phyloP scores from a whole-genome alignment of 2,113 vertebrate genomes.

The Rhinolophus sinicus region DNA sequence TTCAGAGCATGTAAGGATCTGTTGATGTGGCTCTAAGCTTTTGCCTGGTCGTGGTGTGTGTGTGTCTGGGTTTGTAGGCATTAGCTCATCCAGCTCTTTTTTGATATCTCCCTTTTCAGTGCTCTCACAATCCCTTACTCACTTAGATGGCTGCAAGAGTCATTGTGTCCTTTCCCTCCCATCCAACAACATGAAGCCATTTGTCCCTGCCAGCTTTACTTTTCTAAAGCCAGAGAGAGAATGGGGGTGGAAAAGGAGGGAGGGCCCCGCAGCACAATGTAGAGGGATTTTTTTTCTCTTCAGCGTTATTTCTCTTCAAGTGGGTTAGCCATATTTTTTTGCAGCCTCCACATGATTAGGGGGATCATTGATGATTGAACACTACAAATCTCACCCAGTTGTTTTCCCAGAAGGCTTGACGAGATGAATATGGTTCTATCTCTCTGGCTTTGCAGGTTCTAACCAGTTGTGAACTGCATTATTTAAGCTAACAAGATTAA shows the following conservation, averaged over 20 bases:
- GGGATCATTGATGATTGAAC: background rate
- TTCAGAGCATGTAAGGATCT: slow-evolving; percentile 93
- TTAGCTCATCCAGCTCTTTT: slow-evolving; percentile 43
- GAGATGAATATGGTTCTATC: background rate
- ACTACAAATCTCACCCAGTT: background rate
- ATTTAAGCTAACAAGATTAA: slow-evolving; percentile 43
- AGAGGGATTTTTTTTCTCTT: background rate
- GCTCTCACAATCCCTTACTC: slow-evolving; percentile 45
- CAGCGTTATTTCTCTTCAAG: background rate
- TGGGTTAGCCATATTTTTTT: background rate
- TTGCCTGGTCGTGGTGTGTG: background rate
- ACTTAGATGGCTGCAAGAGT: slow-evolving; percentile 20
- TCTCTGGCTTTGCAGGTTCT: slow-evolving; percentile 50
- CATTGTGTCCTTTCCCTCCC: slow-evolving; percentile 63
- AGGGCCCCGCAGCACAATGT: background rate
- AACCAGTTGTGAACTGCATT: background rate
- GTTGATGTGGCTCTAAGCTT: background rate
- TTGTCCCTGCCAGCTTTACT: slow-evolving; percentile 71
- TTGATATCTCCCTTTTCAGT: background rate
- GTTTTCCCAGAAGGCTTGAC: background rate
- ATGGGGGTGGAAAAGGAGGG: background rate
- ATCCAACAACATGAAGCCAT: slow-evolving; percentile 51
- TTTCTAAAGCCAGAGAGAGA: slow-evolving; percentile 59
- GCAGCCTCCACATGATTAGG: background rate
- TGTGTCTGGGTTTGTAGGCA: background rate